A percentile compares a stretch with the other conserved stretches of the same genome.
These are phyloP conservation scores for Trematomus loennbergii DNA, from an alignment of 2,113 vertebrate genomes.

Conservation along the genomic window DNA sequence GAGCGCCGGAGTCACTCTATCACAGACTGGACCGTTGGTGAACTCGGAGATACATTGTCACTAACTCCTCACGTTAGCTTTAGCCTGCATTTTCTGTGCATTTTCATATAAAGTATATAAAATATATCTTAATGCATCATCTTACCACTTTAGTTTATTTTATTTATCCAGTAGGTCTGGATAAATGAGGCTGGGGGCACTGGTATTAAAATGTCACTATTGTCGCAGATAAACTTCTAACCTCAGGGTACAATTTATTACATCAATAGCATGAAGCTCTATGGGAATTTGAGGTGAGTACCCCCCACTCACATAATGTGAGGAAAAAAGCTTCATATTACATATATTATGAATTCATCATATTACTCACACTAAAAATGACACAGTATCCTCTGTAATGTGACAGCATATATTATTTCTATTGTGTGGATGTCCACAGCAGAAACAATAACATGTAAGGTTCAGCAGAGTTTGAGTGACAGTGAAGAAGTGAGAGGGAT, in stretches of 20 bases:
- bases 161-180: neutral
- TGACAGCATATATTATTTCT: conserved; percentile 8
- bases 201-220: conserved; percentile 35
- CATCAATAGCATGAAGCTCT: conserved; percentile 56
- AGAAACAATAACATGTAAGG: conserved; percentile 29
- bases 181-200: neutral
- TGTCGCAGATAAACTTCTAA: conserved; percentile 39
- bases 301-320: neutral
- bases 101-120: too few relatives aligned
- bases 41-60: too few relatives aligned
- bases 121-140: neutral
- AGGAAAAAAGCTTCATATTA: too few relatives aligned
- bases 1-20: too few relatives aligned
- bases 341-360: conserved; percentile 10
- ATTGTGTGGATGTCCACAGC: conserved; percentile 29
- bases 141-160: neutral
- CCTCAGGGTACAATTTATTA: conserved; percentile 46
- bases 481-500: conserved; percentile 26
- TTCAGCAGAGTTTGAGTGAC: conserved; percentile 19
- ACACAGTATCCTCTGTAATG: conserved; percentile 28
- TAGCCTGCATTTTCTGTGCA: too few relatives aligned
- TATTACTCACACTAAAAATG: conserved; percentile 24
- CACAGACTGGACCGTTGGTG: neutral
- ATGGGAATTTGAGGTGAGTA: conserved; percentile 11
- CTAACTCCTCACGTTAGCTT: too few relatives aligned